Base-by-base conservation (phyloP, 1,140 invertebrate species). In the Carposina sasakii region DNA sequence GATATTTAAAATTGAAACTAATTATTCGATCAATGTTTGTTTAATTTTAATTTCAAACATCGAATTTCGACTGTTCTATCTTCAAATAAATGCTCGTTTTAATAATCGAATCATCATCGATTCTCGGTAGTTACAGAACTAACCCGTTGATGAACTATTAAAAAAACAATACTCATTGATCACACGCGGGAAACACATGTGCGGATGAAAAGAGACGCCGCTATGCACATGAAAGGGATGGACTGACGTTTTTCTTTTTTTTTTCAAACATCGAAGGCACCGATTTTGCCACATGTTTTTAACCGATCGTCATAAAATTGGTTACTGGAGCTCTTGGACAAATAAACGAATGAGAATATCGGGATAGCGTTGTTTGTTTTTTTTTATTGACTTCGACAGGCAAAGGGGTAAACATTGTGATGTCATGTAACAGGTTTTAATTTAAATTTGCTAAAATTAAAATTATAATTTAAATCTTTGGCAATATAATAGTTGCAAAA, bases 91-190 rank as follows among this genome's bases (percentile, higher is more conserved):
- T n/a, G n/a, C n/a, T n/a, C n/a, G n/a, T n/a, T n/a, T n/a, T n/a
- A n/a, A n/a, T n/a, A n/a, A n/a, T n/a, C n/a, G n/a, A n/a, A 34
- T 34, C 33, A 16, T 16, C 33, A 34, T 15, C 33, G 15, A 44
- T 61, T 57, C 49, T 41, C 28, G 40, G 48, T 34, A 52, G 55
- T 54, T 49, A 62, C 60, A 57, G n/a, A 65, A 67, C 24, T 47
- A 65, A 62, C 53, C 52, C 57, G 57, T 68, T 69, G n/a, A n/a
- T n/a, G n/a, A 63, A 65, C 59, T 73, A 70, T 70, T 59, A 60
- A 70, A 69, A 70, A 68, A 72, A 70, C 56, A 68, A 74, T 63
- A 66, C 58, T 51, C 67, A 74, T 71, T 72, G 71, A 74, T 70
- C 61, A 54, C 73, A 75, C 50, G 51, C 63, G 65, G 62, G 53